A percentile compares a stretch with the other conserved stretches of the same genome.
These are phyloP conservation scores for Gambusia yucatana DNA, from an alignment of 2,797 vertebrate species.

Conservation along the genomic window DNA sequence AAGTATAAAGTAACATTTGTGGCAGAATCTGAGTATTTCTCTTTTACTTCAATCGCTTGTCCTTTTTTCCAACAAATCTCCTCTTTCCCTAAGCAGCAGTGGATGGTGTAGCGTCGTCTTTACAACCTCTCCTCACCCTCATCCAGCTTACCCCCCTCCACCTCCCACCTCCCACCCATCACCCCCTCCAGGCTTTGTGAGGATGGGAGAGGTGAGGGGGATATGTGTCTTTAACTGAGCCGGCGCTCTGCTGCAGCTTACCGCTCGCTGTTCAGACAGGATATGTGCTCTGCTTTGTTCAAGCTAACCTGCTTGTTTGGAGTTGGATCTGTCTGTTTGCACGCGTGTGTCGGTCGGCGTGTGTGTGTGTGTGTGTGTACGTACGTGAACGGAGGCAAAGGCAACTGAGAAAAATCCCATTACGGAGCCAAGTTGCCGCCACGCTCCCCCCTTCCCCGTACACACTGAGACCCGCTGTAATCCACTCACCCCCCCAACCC, in stretches of 20 bases:
- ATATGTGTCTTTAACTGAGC: slow-evolving; percentile 74
- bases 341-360: slow-evolving; percentile 17
- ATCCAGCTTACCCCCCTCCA: slow-evolving; percentile 55
- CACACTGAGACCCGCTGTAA: slow-evolving; percentile 79
- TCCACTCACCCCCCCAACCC: slow-evolving; percentile 73
- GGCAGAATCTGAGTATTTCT: neutral
- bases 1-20: neutral
- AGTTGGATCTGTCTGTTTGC: slow-evolving; percentile 62
- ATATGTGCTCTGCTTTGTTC: slow-evolving; percentile 74
- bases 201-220: slow-evolving; percentile 57
- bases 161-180: no score
- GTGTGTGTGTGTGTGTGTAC: slow-evolving; percentile 30
- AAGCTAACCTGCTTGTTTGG: slow-evolving; percentile 78
- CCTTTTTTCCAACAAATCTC: slow-evolving; percentile 12
- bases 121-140: slow-evolving; percentile 46
- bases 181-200: slow-evolving; percentile 49
- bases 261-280: slow-evolving; percentile 69
- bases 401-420: slow-evolving; percentile 79
- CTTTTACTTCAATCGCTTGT: neutral
- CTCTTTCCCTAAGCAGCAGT: slow-evolving; percentile 25
- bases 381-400: slow-evolving; percentile 46
- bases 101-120: slow-evolving; percentile 36
- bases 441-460: slow-evolving; percentile 72
- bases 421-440: slow-evolving; percentile 77
- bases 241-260: slow-evolving; percentile 70